These are phyloP conservation scores for Strongylocentrotus purpuratus DNA, from an alignment of 35 echinoderm and acorn worm species.

Conservation along the genomic window DNA sequence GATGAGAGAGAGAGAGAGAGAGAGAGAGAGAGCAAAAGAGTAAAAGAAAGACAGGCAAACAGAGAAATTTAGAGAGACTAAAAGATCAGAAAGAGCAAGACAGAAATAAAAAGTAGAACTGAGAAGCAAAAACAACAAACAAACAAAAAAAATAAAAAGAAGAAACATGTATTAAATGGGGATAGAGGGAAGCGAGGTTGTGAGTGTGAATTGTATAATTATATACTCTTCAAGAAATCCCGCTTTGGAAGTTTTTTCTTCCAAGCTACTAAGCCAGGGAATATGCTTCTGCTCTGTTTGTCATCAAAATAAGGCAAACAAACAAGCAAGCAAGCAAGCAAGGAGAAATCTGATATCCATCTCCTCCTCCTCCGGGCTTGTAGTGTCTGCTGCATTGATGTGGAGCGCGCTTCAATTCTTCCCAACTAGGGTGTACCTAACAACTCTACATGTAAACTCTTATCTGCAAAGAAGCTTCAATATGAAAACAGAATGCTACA, in stretches of 20 bases:
- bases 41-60: too few species aligned
- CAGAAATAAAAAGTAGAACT: too few species aligned
- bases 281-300: background rate
- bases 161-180: background rate
- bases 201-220: too few species aligned
- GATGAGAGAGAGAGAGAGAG: too few species aligned
- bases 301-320: conserved; percentile 5
- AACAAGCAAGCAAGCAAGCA: background rate
- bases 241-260: background rate
- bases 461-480: background rate
- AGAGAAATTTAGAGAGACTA: too few species aligned
- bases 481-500: background rate
- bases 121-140: background rate
- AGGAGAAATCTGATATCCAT: background rate
- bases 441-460: background rate
- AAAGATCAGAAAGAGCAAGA: too few species aligned
- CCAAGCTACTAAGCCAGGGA: background rate
- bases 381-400: background rate
- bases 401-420: background rate
- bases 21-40: too few species aligned
- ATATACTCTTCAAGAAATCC: background rate
- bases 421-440: background rate
- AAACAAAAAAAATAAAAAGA: too few species aligned
- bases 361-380: background rate
- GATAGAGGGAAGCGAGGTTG: too few species aligned